These are phyloP conservation scores for Hesperophylax magnus DNA, from an alignment of 1,140 invertebrate species.

Conservation along the genomic window DNA sequence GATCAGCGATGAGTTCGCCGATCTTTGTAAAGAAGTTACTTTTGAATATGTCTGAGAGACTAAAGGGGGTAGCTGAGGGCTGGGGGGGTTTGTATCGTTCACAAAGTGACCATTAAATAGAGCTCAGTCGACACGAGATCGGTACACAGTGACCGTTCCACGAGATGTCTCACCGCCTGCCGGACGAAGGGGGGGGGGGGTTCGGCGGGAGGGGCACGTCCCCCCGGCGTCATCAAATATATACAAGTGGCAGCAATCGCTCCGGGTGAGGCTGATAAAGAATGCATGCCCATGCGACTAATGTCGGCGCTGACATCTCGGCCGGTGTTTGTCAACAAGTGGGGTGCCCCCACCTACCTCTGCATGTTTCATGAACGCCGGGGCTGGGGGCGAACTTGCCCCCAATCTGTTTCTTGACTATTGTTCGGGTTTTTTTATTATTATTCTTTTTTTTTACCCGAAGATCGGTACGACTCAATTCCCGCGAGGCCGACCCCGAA, in stretches of 20 bases:
- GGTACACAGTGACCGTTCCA: not conserved
- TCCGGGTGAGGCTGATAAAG: constrained; percentile 45
- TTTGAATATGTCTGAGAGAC: too few species aligned
- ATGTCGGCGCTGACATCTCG: constrained; percentile 50
- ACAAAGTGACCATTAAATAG: constrained; percentile 15
- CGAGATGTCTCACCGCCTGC: not conserved
- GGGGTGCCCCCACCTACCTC: constrained; percentile 13
- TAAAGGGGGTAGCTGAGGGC: too few species aligned
- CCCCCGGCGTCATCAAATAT: constrained; percentile 50
- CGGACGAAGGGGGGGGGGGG: not conserved
- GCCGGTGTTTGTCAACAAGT: constrained; percentile 52
- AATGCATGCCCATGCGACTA: constrained; percentile 50
- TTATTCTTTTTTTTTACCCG: constrained; percentile 23
- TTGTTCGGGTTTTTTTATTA: constrained; percentile 43
- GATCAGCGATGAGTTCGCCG: too few species aligned
- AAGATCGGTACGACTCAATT: constrained; percentile 3
- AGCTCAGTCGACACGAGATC: not conserved
- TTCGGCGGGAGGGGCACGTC: not conserved
- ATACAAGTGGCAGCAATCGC: constrained; percentile 40
- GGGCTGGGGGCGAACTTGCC: constrained; percentile 23
- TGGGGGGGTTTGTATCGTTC: not conserved
- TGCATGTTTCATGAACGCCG: constrained; percentile 48
- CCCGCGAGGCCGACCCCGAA: not conserved
- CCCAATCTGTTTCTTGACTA: constrained; percentile 40
- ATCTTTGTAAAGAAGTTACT: too few species aligned